Percentiles rank a stretch among this genome's conserved stretches.
phyloP scores from a whole-genome alignment of 2,113 vertebrate species.

The human (Homo sapiens) region DNA sequence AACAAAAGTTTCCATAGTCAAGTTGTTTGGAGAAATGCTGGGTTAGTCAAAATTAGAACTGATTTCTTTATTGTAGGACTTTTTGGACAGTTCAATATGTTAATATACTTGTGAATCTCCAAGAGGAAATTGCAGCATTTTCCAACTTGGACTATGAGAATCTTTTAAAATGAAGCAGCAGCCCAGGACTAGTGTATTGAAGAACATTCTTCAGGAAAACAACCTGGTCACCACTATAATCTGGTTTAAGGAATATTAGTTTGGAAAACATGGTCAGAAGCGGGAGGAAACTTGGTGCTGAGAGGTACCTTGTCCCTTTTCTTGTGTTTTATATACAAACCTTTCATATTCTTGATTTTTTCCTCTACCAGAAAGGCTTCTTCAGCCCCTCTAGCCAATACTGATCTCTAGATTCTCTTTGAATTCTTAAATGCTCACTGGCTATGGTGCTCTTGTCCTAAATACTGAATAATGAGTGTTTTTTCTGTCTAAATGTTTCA shows the following conservation, averaged over 20 bases:
- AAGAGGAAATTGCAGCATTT: background rate
- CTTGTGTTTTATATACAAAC: background rate
- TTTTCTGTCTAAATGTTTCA: background rate
- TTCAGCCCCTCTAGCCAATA: background rate
- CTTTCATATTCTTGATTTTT: background rate
- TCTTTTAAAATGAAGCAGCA: conserved; percentile 27
- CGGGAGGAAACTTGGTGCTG: background rate
- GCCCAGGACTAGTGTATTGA: background rate
- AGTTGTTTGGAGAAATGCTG: conserved; percentile 24
- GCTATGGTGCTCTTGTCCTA: background rate
- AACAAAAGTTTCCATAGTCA: background rate
- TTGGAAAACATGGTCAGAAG: background rate
- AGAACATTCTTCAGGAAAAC: background rate
- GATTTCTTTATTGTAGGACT: background rate
- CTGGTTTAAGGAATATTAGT: background rate
- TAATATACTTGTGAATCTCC: background rate
- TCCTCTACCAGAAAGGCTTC: background rate
- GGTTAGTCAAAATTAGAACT: conserved; percentile 18
- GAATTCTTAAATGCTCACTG: background rate
- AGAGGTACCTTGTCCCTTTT: background rate
- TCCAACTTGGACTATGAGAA: background rate
- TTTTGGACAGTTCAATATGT: background rate
- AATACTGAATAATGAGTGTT: background rate
- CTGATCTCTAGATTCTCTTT: background rate
- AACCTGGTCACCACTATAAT: background rate